These are phyloP conservation scores for Nemurella pictetii DNA, from an alignment of 2,888 invertebrate species.

Conservation along the genomic window DNA sequence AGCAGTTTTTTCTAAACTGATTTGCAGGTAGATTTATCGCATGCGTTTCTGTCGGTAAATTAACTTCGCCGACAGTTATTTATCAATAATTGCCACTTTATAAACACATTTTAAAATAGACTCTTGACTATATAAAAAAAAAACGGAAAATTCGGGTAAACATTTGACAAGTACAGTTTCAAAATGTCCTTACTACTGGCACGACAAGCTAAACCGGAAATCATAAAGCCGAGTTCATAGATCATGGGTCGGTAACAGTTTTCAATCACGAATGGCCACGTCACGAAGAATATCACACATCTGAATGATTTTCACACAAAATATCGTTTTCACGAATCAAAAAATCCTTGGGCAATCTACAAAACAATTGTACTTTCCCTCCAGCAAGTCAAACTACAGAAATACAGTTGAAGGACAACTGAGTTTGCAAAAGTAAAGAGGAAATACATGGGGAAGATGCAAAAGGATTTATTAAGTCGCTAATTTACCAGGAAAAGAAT, in stretches of 20 bases:
- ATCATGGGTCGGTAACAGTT: neutral
- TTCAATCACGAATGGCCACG: neutral
- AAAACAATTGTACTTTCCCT: too few relatives aligned
- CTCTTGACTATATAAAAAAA: neutral
- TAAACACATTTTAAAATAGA: neutral
- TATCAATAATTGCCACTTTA: too few relatives aligned
- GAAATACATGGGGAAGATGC: too few relatives aligned
- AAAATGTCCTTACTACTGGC: neutral
- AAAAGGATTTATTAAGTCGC: neutral
- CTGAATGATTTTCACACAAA: neutral
- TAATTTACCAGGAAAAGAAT: too few relatives aligned
- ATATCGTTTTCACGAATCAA: neutral
- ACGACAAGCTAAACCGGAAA: neutral
- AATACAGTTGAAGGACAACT: too few relatives aligned
- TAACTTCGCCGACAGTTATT: too few relatives aligned
- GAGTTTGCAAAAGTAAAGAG: too few relatives aligned
- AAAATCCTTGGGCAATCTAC: neutral
- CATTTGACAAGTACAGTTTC: neutral
- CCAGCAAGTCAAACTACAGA: too few relatives aligned
- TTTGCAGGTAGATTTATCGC: neutral
- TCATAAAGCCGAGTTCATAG: neutral
- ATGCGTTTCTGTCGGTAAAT: neutral
- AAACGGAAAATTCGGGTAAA: neutral
- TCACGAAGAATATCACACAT: constrained; percentile 11
- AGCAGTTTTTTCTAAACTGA: neutral